Evolutionary conservation across 1,140 invertebrate species (phyloP).

Genomic region (Teleopsis dalmanni): DNA sequence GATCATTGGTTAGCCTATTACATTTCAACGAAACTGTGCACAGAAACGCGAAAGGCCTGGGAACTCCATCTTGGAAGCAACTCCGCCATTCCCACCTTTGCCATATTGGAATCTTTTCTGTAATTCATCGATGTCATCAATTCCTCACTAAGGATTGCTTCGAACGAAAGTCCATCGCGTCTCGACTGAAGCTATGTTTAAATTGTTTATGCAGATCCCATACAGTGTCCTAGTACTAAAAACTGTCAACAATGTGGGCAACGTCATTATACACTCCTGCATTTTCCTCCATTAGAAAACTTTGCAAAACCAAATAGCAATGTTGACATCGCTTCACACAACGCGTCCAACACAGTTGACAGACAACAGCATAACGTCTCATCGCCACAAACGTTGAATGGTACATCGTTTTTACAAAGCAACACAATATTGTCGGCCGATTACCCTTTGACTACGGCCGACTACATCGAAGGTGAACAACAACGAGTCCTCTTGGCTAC

Average conservation of each 20-base stretch:
- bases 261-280: neutral
- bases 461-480: too few species aligned
- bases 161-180: neutral
- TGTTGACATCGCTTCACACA: neutral
- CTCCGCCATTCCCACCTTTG: neutral
- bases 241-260: conserved; percentile 3
- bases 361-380: too few species aligned
- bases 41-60: neutral
- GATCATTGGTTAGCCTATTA: conserved; percentile 2
- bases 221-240: neutral
- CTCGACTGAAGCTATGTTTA: neutral
- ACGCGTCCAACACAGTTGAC: neutral
- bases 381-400: neutral
- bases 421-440: neutral
- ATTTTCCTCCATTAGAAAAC: neutral
- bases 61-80: conserved; percentile 1
- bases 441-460: too few species aligned
- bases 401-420: neutral
- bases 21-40: neutral
- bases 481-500: conserved; percentile 4
- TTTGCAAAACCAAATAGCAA: too few species aligned
- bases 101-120: neutral
- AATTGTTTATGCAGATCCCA: conserved; percentile 1
- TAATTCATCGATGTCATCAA: neutral
- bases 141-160: conserved; percentile 1